Conservation (phyloP, 1,140 invertebrate genomes). For the Temnothorax nylanderi region DNA sequence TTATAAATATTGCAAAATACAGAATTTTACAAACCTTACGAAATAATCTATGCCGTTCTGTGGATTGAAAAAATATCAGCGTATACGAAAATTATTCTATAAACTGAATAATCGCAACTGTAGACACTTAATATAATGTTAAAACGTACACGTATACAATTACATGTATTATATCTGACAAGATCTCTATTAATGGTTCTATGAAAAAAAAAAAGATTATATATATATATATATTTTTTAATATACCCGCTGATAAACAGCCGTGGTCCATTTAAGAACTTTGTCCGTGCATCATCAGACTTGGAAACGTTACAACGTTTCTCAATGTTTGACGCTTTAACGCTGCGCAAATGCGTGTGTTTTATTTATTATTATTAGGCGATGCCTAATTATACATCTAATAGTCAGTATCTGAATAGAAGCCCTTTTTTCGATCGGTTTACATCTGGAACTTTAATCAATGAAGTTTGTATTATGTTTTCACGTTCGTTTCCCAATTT, state of each 20-base stretch:
- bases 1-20: background rate
- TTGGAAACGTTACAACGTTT: slow-evolving; percentile 34
- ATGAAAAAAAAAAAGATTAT: background rate
- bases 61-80: slow-evolving; percentile 11
- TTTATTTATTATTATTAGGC: slow-evolving; percentile 27
- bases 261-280: slow-evolving; percentile 45
- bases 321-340: slow-evolving; percentile 43
- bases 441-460: slow-evolving; percentile 8
- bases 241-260: slow-evolving; percentile 34
- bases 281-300: slow-evolving; percentile 44
- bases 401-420: background rate
- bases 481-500: background rate
- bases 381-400: slow-evolving; percentile 16
- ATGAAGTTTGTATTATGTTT: slow-evolving; percentile 3
- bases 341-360: slow-evolving; percentile 30
- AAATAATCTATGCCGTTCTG: background rate
- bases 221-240: background rate
- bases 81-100: slow-evolving; percentile 5
- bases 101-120: slow-evolving; percentile 8
- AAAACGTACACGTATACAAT: slow-evolving; percentile 30
- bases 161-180: slow-evolving; percentile 18
- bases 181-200: slow-evolving; percentile 16
- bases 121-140: slow-evolving; percentile 1
- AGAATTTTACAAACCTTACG: background rate
- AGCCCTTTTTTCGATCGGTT: background rate